These are phyloP conservation scores for Eulithis testata DNA, from an alignment of 2,888 invertebrate species.

Conservation along the genomic window DNA sequence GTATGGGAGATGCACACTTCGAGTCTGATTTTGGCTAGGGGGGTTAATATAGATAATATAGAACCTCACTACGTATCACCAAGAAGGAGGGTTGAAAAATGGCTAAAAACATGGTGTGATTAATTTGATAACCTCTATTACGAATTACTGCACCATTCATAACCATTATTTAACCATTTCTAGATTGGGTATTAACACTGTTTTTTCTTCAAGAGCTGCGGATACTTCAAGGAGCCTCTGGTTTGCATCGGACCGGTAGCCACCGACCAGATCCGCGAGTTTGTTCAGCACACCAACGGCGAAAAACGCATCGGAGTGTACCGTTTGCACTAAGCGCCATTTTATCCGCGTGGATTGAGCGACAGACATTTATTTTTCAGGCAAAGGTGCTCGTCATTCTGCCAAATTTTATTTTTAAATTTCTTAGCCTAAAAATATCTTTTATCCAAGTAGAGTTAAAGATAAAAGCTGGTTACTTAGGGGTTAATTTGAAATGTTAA, in stretches of 20 bases:
- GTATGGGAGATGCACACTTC: too few species aligned
- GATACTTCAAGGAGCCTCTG: constrained; percentile 95
- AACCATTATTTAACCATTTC: too few species aligned
- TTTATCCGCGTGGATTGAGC: constrained; percentile 17
- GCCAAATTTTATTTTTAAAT: background rate
- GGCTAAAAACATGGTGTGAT: too few species aligned
- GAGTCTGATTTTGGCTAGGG: too few species aligned
- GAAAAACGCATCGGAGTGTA: constrained; percentile 91
- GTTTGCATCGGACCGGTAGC: constrained; percentile 95
- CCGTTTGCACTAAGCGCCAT: constrained; percentile 72
- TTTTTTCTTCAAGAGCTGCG: constrained; percentile 87
- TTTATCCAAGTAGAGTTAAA: background rate
- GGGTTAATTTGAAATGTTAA: constrained; percentile 19
- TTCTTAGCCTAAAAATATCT: background rate
- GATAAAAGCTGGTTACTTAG: background rate
- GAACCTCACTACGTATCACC: too few species aligned
- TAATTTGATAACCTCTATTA: too few species aligned
- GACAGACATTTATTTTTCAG: constrained; percentile 12
- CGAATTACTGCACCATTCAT: too few species aligned
- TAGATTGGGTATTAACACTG: too few species aligned
- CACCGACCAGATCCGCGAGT: constrained; percentile 88
- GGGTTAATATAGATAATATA: too few species aligned
- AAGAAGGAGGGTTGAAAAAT: too few species aligned
- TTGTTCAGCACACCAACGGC: constrained; percentile 91
- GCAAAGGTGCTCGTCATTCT: constrained; percentile 12